Evolutionary conservation across 2,797 vertebrate species (phyloP).

Genomic region (Mustela erminea): DNA sequence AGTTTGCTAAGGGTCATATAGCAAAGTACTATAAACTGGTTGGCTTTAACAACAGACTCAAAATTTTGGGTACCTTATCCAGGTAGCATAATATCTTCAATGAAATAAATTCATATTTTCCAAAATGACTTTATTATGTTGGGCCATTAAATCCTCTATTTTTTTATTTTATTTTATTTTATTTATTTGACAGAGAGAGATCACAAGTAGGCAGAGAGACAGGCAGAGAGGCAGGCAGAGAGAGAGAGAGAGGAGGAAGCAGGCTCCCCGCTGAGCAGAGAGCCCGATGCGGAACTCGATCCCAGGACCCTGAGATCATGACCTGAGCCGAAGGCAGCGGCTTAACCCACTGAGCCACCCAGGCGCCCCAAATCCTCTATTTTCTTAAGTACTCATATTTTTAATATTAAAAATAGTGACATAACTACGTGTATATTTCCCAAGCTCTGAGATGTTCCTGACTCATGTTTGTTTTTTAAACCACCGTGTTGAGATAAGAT

Average conservation of each 20-base stretch:
- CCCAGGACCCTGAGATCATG: no score
- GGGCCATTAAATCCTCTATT: slow-evolving; percentile 12
- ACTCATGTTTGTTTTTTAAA: slow-evolving; percentile 52
- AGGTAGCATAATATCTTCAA: neutral
- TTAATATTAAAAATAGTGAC: slow-evolving; percentile 58
- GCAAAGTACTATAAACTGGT: neutral
- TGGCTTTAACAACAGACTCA: neutral
- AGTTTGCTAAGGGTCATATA: neutral
- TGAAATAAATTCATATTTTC: neutral
- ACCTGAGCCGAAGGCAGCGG: no score
- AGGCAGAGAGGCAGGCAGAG: no score
- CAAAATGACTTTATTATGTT: slow-evolving; percentile 23
- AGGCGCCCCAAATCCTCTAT: neutral
- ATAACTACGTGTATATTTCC: slow-evolving; percentile 7
- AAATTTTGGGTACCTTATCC: neutral
- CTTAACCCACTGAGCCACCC: no score
- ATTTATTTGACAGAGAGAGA: no score
- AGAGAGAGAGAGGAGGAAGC: no score
- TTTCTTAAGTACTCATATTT: slow-evolving; percentile 21
- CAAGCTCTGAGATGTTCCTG: slow-evolving; percentile 45
- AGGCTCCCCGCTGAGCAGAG: no score
- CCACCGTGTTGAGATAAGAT: neutral
- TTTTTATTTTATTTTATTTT: neutral
- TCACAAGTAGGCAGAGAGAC: no score
- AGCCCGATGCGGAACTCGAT: no score